These are phyloP conservation scores for Lepidonotus clava DNA, from an alignment of 2,888 invertebrate species.

Conservation along the genomic window DNA sequence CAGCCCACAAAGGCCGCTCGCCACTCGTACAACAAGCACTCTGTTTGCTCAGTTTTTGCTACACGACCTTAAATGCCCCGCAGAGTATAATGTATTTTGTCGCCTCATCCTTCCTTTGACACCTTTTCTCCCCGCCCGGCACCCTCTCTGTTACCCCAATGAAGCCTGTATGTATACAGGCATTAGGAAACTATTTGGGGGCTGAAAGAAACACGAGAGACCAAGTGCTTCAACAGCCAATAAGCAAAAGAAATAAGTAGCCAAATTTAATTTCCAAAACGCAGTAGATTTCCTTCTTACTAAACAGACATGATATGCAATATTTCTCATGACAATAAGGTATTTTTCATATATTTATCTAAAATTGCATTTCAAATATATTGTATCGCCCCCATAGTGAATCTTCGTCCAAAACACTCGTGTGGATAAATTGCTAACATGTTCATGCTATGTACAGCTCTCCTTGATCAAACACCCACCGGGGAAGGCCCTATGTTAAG, in stretches of 20 bases:
- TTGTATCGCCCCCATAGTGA: not conserved
- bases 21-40: not conserved
- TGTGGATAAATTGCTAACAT: not conserved
- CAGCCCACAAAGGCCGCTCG: not conserved
- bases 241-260: too few species aligned
- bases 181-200: slow-evolving; percentile 1
- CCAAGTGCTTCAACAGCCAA: too few species aligned
- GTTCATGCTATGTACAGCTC: not conserved
- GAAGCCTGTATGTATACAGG: not conserved
- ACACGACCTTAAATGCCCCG: slow-evolving; percentile 44
- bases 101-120: not conserved
- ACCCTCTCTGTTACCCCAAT: not conserved
- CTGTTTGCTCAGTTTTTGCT: slow-evolving; percentile 49
- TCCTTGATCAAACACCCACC: not conserved
- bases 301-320: not conserved
- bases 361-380: not conserved
- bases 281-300: too few species aligned
- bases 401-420: not conserved
- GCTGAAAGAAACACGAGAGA: not conserved
- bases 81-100: slow-evolving; percentile 6
- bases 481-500: not conserved
- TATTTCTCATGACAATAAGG: not conserved
- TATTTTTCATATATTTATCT: too few species aligned
- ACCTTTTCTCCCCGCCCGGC: not conserved
- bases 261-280: not conserved